These are phyloP conservation scores for Pyrocephalus nanus DNA, from an alignment of 2,797 vertebrate species.

Conservation along the genomic window DNA sequence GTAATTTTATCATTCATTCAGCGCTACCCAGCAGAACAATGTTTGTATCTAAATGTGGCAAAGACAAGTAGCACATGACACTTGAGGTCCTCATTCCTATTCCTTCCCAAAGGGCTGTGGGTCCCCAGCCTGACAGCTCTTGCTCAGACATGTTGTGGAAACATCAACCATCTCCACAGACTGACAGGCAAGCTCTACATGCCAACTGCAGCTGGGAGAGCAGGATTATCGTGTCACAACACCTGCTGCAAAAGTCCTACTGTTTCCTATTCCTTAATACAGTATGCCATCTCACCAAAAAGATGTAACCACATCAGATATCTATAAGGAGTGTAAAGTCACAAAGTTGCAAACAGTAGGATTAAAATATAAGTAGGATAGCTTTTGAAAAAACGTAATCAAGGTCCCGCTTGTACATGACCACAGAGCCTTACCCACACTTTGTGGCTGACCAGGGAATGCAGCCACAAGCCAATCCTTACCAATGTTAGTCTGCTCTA, in stretches of 20 bases:
- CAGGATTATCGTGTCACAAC: background rate
- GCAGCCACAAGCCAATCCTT: background rate
- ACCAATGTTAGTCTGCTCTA: background rate
- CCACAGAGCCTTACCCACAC: background rate
- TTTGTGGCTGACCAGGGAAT: background rate
- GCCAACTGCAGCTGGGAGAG: background rate
- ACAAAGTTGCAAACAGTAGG: background rate
- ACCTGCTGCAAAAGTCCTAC: background rate
- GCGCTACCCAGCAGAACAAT: background rate
- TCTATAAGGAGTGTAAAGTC: background rate
- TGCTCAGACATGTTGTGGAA: accelerated
- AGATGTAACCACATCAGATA: background rate
- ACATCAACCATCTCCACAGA: background rate
- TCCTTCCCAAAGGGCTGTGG: background rate
- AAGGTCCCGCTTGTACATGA: background rate
- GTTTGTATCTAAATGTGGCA: background rate
- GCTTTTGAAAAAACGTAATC: background rate
- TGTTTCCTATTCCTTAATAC: background rate
- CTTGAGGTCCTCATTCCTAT: background rate
- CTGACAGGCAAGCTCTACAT: accelerated
- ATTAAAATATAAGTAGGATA: background rate
- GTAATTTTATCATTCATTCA: background rate
- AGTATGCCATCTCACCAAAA: background rate
- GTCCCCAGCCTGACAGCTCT: background rate
- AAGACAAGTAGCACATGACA: background rate